Percentiles rank a stretch among this genome's conserved stretches.
Conservation (phyloP, 2,113 vertebrate genomes). For the Nesoenas mayeri region DNA sequence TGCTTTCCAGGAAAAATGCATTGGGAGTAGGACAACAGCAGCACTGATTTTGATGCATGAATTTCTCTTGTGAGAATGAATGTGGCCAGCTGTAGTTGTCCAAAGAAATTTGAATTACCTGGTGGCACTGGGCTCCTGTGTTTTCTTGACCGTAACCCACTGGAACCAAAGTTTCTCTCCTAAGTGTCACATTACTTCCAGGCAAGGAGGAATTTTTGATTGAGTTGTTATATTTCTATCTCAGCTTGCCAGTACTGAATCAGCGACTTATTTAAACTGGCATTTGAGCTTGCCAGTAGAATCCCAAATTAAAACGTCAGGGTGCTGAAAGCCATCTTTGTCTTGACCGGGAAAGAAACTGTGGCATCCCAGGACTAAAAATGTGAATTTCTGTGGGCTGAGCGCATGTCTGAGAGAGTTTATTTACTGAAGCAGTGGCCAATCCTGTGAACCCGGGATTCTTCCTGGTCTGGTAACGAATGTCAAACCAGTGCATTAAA, state of each 20-base stretch:
- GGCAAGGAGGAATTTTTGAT: neutral
- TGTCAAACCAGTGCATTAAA: neutral
- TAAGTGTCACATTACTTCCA: neutral
- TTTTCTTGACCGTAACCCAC: accelerated
- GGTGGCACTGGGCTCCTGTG: neutral
- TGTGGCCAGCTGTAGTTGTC: neutral
- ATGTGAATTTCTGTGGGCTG: constrained; percentile 31
- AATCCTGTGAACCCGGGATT: neutral
- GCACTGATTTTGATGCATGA: neutral
- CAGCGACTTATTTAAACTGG: neutral
- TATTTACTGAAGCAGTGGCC: constrained; percentile 9
- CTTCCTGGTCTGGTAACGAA: neutral
- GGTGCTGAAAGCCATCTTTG: neutral
- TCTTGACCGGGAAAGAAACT: neutral
- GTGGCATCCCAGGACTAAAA: neutral
- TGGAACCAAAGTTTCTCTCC: neutral
- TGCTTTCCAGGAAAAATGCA: neutral
- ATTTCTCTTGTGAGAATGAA: neutral
- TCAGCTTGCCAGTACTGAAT: neutral
- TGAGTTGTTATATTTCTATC: neutral
- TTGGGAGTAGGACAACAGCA: neutral
- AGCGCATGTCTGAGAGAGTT: constrained; percentile 7
- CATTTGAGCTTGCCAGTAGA: neutral
- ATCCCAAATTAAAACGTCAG: neutral
- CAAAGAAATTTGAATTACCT: neutral